Conservation (phyloP, 2,797 vertebrate species). For the Avahi laniger region DNA sequence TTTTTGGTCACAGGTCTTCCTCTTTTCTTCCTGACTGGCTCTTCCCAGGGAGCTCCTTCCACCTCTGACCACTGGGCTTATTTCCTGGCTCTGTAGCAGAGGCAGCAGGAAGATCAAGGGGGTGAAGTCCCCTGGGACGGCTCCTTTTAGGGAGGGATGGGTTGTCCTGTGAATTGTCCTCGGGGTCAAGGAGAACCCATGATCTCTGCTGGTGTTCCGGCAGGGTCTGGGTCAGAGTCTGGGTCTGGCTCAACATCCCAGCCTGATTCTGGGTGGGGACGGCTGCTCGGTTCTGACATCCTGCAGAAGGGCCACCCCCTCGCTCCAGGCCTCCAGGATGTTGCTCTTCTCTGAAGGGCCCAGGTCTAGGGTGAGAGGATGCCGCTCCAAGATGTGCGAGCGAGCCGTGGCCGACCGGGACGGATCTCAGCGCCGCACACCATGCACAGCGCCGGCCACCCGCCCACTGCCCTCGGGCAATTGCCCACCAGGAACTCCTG, state of each 20-base stretch:
- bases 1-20: slow-evolving; percentile 58
- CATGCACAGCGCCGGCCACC: slow-evolving; percentile 73
- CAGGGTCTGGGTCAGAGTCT: not conserved
- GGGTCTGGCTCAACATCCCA: slow-evolving; percentile 9
- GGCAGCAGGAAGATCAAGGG: slow-evolving; percentile 62
- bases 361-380: slow-evolving; percentile 79
- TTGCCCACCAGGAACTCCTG: slow-evolving; percentile 81
- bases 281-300: not conserved
- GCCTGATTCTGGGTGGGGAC: slow-evolving; percentile 1
- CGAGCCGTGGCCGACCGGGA: slow-evolving; percentile 62
- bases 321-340: slow-evolving; percentile 79
- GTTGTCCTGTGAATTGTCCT: slow-evolving; percentile 63
- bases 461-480: slow-evolving; percentile 57
- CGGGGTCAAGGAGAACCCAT: slow-evolving; percentile 80
- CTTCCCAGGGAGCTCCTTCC: slow-evolving; percentile 65
- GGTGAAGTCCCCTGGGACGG: slow-evolving; percentile 71
- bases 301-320: slow-evolving; percentile 67
- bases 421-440: slow-evolving; percentile 76
- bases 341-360: slow-evolving; percentile 78
- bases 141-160: slow-evolving; percentile 58
- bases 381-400: slow-evolving; percentile 74
- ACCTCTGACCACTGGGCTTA: slow-evolving; percentile 64
- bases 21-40: slow-evolving; percentile 70
- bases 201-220: slow-evolving; percentile 74
- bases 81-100: slow-evolving; percentile 56